Base-by-base conservation (phyloP, 2,113 vertebrate genomes). In the Prinia subflava region DNA sequence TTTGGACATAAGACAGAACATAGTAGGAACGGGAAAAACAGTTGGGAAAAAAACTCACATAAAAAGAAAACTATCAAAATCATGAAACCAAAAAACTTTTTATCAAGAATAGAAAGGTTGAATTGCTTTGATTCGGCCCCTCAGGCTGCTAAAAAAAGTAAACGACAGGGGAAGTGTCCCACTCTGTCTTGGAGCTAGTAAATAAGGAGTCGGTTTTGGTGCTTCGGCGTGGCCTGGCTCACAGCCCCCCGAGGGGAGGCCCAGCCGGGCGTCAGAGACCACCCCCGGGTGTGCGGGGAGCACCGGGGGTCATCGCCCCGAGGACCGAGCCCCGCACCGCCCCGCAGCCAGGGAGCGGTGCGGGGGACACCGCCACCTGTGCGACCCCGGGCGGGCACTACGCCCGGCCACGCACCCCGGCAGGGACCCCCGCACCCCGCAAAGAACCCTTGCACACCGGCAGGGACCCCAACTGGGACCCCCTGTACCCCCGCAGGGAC, bases 171-270 rank as follows among this genome's bases (percentile, higher is more conserved):
- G 7, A 83, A 70, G 79, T 0, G 15, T 68, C 22, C 33, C 10
- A 4, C 10, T 42, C 33, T 0, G 0, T 42, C 74, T 31, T 1
- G 15, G 8, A 59, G 33, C 15, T 21, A 7, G 27, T 7, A 24
- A 44, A 64, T 7, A 23, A 46, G 35, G 42, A 59, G 57, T 18
- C 37, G 35, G 11, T 60, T 60, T 60, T 27, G 35, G 35, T 39
- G 46, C 35, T 17, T 6, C 10, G 4, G 68, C 21, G n/a, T 33
- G 35, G 63, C 50, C 50, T 8, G 17, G 63, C 27, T 33, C 53
- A 0, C 1, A 7, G 33, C 53, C 50, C 14, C 49, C 5, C 35
- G 42, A 12, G 39, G 49, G 2, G 24, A 23, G 22, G 13, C 62
- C 20, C 60, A 25, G 47, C 6, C 3, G 31, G 13, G 5, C 5